Base-by-base conservation (phyloP, 2,888 invertebrate species). In the Listrodromus nycthemerus region DNA sequence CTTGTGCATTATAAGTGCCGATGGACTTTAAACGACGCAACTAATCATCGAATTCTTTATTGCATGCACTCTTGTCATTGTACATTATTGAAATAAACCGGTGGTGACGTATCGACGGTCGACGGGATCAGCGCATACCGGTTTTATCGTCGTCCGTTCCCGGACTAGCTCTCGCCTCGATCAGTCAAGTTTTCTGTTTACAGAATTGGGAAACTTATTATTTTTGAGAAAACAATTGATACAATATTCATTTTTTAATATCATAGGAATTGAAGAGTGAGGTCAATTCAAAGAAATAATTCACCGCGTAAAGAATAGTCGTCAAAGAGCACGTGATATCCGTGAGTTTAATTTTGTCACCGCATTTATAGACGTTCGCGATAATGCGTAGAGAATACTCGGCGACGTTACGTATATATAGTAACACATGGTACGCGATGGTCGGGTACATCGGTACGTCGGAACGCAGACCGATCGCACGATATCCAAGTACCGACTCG, bases 11-110 rank as follows among this genome's bases (percentile, higher is more conserved):
- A 71, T 78, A 45, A 85, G 85, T 85, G 86, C 80, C 80, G 85
- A 66, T 85, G 87, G 85, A 88, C 88, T 87, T 85, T 88, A 83
- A 78, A 75, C 87, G 87, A 85, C 76, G 80, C 67, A 77, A 76
- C 78, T 85, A 83, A 86, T 86, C 85, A 85, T 84, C 82, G 37
- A 71, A 85, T 74, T 83, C 69, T 80, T 80, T 82, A 33, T 74
- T 50, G 75, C 45, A n/a, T 78, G 37, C 80, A 71, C 21, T 74
- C 65, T 71, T 78, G 74, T 50, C 65, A 52, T 24, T 65, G 52
- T 33, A 73, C 33, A 61, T 48, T 71, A 80, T 80, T 76, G 74
- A 78, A 61, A 71, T 27, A 37, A 66, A 41, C 70, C 48, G 48
- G 48, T 33, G 63, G 24, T 27, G 33, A 65, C 65, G 63, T 50